These are phyloP conservation scores for Limnodromus scolopaceus DNA, from an alignment of 2,797 vertebrate species.

Conservation along the genomic window DNA sequence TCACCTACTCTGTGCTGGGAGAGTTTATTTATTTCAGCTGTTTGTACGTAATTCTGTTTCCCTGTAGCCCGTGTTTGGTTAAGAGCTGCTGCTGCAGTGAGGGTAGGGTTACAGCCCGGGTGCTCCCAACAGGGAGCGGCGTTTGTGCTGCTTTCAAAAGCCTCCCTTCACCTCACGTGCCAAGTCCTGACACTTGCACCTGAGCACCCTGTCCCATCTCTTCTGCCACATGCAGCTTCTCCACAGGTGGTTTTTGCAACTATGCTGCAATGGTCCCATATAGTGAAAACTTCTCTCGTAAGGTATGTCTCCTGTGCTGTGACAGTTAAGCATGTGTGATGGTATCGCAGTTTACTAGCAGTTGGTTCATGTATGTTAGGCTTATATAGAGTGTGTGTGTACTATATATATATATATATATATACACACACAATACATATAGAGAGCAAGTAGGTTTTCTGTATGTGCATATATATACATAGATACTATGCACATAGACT, in stretches of 20 bases:
- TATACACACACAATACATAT: background rate
- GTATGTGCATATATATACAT: background rate
- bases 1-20: background rate
- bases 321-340: accelerated
- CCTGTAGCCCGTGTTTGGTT: background rate
- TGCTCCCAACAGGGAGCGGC: background rate
- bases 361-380: background rate
- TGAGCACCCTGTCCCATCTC: background rate
- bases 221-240: background rate
- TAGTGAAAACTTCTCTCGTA: background rate
- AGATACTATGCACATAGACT: too few species aligned
- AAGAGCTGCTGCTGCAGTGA: accelerated
- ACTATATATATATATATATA: background rate
- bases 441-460: background rate
- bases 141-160: background rate
- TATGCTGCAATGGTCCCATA: background rate
- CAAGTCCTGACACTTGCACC: accelerated
- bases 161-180: background rate
- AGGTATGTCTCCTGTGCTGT: background rate
- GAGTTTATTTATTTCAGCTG: background rate
- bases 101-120: accelerated
- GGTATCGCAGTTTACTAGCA: background rate
- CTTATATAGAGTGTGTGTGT: accelerated
- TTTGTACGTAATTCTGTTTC: background rate
- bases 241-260: background rate